phyloP scores from a whole-genome alignment of 1,140 invertebrate genomes.

The Calliphora vicina region DNA sequence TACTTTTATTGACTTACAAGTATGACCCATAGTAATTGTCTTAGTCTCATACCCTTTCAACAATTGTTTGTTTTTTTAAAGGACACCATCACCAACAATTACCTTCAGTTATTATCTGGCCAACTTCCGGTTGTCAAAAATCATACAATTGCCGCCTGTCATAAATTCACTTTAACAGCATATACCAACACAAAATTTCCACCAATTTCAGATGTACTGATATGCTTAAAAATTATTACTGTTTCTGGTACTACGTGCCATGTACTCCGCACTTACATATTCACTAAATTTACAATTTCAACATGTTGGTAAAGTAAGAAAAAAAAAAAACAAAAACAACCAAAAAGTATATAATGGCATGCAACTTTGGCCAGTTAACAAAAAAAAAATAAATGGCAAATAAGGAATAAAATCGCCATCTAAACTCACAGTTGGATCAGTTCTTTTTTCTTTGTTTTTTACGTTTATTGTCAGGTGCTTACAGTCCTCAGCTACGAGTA shows the following conservation, averaged over 20 bases:
- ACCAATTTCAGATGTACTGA: conserved; percentile 10
- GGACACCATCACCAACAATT: conserved; percentile 6
- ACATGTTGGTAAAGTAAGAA: background rate
- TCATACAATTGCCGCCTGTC: conserved; percentile 24
- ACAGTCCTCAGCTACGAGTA: background rate
- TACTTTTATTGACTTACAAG: background rate
- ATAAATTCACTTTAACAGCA: conserved; percentile 3
- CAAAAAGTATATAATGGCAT: background rate
- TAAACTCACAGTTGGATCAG: conserved; percentile 6
- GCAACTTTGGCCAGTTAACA: background rate
- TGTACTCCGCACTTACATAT: background rate
- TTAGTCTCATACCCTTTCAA: background rate
- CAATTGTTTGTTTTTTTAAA: background rate
- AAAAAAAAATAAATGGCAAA: background rate
- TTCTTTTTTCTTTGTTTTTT: background rate
- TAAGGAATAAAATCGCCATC: background rate
- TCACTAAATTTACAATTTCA: conserved; percentile 20
- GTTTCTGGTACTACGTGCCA: background rate
- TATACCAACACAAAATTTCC: background rate
- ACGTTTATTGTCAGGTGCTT: conserved; percentile 16
- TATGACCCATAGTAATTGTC: background rate
- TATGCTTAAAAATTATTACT: conserved; percentile 20
- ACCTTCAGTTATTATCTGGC: background rate
- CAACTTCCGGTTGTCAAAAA: conserved; percentile 23
- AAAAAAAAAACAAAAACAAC: no score